phyloP scores from a whole-genome alignment of 2,113 vertebrate genomes.

The Anser brachyrhynchus region DNA sequence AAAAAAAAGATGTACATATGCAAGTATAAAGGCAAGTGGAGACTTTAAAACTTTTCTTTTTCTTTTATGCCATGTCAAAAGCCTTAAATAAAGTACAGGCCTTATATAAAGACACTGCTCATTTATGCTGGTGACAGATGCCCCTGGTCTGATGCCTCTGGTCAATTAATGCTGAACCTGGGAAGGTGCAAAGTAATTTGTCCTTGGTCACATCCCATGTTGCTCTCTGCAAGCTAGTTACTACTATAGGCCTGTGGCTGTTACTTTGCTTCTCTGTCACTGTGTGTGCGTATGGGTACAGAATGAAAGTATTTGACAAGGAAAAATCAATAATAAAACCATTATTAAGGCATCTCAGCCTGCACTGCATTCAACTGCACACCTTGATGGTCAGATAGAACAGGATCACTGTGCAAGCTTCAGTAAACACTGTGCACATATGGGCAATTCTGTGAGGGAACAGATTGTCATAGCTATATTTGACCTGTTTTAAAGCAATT shows the following conservation, averaged over 20 bases:
- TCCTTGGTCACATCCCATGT: not conserved
- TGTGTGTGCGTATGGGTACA: not conserved
- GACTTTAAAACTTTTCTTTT: not conserved
- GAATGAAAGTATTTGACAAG: not conserved
- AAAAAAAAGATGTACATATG: not conserved
- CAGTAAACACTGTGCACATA: constrained; percentile 8
- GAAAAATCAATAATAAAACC: not conserved
- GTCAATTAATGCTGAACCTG: not conserved
- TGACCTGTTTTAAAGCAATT: constrained; percentile 32
- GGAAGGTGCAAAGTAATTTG: not conserved
- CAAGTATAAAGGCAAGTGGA: not conserved
- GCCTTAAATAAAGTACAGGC: not conserved
- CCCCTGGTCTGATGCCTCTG: not conserved
- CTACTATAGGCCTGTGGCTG: not conserved
- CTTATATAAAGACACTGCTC: not conserved
- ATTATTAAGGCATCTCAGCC: not conserved
- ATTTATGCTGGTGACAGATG: not conserved
- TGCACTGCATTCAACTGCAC: not conserved
- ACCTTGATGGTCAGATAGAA: constrained; percentile 22
- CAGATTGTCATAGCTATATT: constrained; percentile 30
- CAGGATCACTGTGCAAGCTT: not conserved
- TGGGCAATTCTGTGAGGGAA: not conserved
- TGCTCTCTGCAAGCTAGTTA: not conserved
- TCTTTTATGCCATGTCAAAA: not conserved
- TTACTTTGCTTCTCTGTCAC: not conserved